Percentiles rank a stretch among this genome's conserved stretches.
These are phyloP conservation scores for Zophobas atratus DNA, from an alignment of 1,140 invertebrate genomes.

Conservation along the genomic window DNA sequence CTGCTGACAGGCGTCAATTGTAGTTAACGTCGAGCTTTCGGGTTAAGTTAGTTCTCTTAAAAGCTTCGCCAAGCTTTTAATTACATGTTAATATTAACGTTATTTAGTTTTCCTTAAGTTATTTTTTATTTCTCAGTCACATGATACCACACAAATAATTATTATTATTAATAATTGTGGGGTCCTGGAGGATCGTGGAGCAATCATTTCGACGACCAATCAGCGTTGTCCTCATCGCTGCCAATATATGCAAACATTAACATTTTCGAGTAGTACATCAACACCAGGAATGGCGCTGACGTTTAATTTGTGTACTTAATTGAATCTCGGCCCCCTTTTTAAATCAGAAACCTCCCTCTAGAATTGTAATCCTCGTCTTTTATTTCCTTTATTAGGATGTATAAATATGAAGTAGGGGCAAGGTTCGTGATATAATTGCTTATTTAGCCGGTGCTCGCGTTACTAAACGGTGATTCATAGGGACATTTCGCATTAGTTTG, in stretches of 20 bases:
- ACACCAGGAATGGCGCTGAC: conserved; percentile 61
- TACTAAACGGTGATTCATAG: conserved; percentile 51
- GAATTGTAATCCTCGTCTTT: conserved; percentile 62
- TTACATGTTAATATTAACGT: too few species aligned
- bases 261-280: conserved; percentile 58
- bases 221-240: conserved; percentile 6
- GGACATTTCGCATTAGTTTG: conserved; percentile 39
- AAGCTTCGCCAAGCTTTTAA: too few species aligned
- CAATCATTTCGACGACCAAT: conserved; percentile 12
- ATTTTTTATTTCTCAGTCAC: too few species aligned
- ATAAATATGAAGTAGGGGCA: conserved; percentile 62
- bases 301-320: conserved; percentile 65
- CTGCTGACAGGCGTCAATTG: not conserved
- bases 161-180: too few species aligned
- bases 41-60: too few species aligned
- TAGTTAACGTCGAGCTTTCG: not conserved
- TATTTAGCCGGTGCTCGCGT: conserved; percentile 58
- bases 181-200: not conserved
- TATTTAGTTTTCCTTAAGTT: too few species aligned
- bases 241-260: conserved; percentile 52
- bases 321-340: conserved; percentile 62
- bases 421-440: conserved; percentile 59
- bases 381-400: conserved; percentile 65
- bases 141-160: too few species aligned
- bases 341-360: conserved; percentile 59